A percentile compares a stretch with the other conserved stretches of the same genome.
Evolutionary conservation across 2,888 invertebrate species (phyloP).

Genomic region (Diabrotica balteata): DNA sequence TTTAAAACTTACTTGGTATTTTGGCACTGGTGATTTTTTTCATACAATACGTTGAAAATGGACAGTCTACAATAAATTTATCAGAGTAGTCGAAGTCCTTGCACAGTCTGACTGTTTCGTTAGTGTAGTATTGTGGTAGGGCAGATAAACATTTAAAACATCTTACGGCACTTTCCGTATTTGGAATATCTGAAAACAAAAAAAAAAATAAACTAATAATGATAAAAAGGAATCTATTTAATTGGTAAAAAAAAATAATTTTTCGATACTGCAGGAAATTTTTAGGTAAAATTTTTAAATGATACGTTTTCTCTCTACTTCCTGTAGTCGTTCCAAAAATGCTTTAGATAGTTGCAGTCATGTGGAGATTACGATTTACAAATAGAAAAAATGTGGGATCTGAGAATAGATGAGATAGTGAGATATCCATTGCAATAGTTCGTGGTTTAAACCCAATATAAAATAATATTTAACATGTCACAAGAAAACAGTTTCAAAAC

Average conservation of each 20-base stretch:
- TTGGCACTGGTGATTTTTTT: slow-evolving; percentile 75
- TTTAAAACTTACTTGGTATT: slow-evolving; percentile 66
- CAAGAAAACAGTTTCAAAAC: too few species aligned
- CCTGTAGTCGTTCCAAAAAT: too few species aligned
- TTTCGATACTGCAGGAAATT: too few species aligned
- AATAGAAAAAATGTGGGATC: too few species aligned
- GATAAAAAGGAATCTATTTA: not conserved
- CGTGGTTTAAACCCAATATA: too few species aligned
- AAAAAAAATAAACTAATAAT: slow-evolving; percentile 5
- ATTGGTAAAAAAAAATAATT: not conserved
- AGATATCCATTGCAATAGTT: too few species aligned
- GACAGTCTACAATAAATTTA: slow-evolving; percentile 76
- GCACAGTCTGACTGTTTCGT: slow-evolving; percentile 73
- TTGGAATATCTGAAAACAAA: slow-evolving; percentile 39
- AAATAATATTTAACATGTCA: too few species aligned
- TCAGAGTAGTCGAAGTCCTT: slow-evolving; percentile 77
- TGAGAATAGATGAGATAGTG: too few species aligned
- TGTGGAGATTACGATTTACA: too few species aligned
- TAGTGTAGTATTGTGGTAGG: slow-evolving; percentile 65
- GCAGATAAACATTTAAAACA: slow-evolving; percentile 80
- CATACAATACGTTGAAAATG: slow-evolving; percentile 83
- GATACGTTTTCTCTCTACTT: too few species aligned
- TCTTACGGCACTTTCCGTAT: slow-evolving; percentile 58
- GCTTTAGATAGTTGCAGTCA: too few species aligned
- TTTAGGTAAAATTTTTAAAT: too few species aligned